Evolutionary conservation across 2,113 vertebrate species (phyloP).

Genomic region (Solea senegalensis): DNA sequence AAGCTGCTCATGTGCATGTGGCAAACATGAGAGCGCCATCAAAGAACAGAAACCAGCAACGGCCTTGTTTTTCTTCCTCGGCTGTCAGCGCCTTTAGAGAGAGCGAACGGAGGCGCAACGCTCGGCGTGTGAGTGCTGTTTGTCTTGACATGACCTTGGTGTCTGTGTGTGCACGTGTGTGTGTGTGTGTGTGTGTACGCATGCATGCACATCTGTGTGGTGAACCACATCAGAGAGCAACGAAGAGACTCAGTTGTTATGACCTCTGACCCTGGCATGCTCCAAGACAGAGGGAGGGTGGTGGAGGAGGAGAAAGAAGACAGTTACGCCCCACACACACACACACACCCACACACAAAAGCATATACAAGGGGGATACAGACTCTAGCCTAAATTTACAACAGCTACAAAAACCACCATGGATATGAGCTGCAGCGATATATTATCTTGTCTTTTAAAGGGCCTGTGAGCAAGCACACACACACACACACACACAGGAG

Average conservation of each 20-base stretch:
- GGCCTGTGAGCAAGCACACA: slow-evolving; percentile 34
- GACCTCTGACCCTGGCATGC: slow-evolving; percentile 76
- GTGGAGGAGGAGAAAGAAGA: slow-evolving; percentile 42
- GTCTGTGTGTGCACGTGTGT: slow-evolving; percentile 15
- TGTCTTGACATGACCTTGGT: slow-evolving; percentile 72
- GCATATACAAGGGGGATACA: slow-evolving; percentile 39
- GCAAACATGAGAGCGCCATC: slow-evolving; percentile 50
- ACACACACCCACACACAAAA: neutral
- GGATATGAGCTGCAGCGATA: slow-evolving; percentile 53
- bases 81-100: slow-evolving; percentile 61
- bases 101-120: slow-evolving; percentile 65
- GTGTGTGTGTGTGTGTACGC: slow-evolving; percentile 9
- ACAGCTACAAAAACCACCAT: slow-evolving; percentile 59
- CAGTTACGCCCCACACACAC: slow-evolving; percentile 2
- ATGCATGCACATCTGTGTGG: slow-evolving; percentile 49
- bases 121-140: slow-evolving; percentile 62
- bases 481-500: slow-evolving; percentile 1
- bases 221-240: slow-evolving; percentile 72
- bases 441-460: slow-evolving; percentile 65
- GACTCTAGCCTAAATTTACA: slow-evolving; percentile 47
- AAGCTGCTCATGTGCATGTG: slow-evolving; percentile 47
- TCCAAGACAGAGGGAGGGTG: slow-evolving; percentile 65
- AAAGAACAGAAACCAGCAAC: slow-evolving; percentile 27
- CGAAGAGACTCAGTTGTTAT: slow-evolving; percentile 67
- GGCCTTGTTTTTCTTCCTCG: slow-evolving; percentile 39